Percentiles rank a stretch among this genome's conserved stretches.
Conservation (phyloP, 2,113 vertebrate genomes). For the Phyllostomus hastatus region DNA sequence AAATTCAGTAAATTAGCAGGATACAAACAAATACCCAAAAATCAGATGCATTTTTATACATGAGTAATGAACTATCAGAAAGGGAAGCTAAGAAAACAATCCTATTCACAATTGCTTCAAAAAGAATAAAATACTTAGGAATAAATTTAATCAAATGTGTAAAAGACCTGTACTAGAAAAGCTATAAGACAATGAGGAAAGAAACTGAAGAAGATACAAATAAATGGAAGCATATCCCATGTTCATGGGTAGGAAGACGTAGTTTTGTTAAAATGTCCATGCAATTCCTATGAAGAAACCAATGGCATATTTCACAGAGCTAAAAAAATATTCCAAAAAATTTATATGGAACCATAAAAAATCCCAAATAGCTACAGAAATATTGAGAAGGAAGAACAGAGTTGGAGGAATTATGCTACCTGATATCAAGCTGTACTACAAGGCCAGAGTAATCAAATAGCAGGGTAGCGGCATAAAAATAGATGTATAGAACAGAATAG, state of each 20-base stretch:
- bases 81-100: no score
- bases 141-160: not conserved
- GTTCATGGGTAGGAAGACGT: not conserved
- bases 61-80: no score
- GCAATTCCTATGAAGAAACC: not conserved
- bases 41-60: no score
- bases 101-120: no score
- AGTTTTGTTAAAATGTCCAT: not conserved
- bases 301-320: not conserved
- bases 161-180: not conserved
- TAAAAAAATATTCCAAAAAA: not conserved
- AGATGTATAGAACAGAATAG: not conserved
- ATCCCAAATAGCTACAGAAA: not conserved
- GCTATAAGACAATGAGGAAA: not conserved
- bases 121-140: not conserved
- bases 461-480: not conserved
- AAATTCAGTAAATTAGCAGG: no score
- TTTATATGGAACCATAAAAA: not conserved
- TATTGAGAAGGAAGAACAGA: not conserved
- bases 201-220: no score
- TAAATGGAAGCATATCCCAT: no score
- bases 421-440: not conserved
- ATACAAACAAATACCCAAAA: no score
- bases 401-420: not conserved
- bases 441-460: not conserved